Conservation (phyloP, 2,797 vertebrate species). For the Rhynchotus rufescens region DNA sequence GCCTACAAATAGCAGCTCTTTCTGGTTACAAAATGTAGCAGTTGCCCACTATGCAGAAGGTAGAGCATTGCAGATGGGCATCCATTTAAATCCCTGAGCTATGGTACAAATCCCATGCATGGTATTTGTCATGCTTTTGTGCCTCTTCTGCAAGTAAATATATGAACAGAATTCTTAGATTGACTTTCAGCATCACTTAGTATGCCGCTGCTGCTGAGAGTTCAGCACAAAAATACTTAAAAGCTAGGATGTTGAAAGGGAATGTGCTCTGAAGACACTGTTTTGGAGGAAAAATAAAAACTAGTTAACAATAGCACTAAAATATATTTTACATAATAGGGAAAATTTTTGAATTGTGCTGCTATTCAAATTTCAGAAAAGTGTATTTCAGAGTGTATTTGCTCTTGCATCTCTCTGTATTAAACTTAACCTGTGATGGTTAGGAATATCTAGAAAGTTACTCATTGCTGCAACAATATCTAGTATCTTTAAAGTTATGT, state of each 20-base stretch:
- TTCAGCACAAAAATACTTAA: background rate
- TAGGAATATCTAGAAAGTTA: background rate
- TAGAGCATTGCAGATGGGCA: background rate
- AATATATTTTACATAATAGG: background rate
- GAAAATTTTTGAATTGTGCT: background rate
- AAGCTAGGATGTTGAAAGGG: background rate
- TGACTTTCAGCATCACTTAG: background rate
- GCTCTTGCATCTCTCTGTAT: background rate
- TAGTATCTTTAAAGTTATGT: background rate
- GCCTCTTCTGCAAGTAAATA: background rate
- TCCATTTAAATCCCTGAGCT: background rate
- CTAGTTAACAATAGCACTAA: conserved; percentile 5
- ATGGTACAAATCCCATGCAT: no score
- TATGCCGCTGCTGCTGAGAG: background rate
- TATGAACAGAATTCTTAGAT: background rate
- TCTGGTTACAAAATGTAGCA: background rate
- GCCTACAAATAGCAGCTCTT: background rate
- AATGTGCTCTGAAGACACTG: background rate
- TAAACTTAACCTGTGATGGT: background rate
- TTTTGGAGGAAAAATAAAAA: background rate
- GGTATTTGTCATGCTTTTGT: background rate
- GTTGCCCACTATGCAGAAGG: background rate
- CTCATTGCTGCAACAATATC: background rate
- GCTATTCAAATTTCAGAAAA: background rate
- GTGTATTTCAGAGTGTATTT: background rate